A percentile compares a stretch with the other conserved stretches of the same genome.
These are phyloP conservation scores for Pristis pectinata DNA, from an alignment of 2,797 vertebrate genomes.

Conservation along the genomic window DNA sequence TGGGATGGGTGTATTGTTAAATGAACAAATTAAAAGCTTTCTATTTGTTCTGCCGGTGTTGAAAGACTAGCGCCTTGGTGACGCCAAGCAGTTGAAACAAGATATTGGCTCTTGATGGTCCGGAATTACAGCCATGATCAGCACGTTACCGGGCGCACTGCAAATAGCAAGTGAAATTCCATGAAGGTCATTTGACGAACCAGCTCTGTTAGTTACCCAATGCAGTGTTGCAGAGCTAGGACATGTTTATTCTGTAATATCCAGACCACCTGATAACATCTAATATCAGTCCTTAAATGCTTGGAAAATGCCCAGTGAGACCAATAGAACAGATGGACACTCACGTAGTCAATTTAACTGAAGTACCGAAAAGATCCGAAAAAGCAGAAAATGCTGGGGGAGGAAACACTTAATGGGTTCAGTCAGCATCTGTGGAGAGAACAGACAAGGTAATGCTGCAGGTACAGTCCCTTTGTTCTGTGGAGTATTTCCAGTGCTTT, in stretches of 20 bases:
- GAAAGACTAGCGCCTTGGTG: not conserved
- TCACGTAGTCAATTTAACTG: too few species aligned
- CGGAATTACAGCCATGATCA: conserved; percentile 20
- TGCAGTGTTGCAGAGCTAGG: not conserved
- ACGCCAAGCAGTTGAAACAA: not conserved
- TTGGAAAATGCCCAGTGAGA: not conserved
- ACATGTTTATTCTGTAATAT: not conserved
- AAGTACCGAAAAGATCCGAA: not conserved
- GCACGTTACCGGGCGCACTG: not conserved
- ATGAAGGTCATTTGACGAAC: not conserved
- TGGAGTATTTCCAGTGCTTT: not conserved
- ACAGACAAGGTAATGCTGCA: not conserved
- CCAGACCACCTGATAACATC: not conserved
- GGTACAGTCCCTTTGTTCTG: too few species aligned
- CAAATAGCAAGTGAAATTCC: conserved; percentile 23
- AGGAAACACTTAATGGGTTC: not conserved
- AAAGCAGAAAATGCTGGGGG: not conserved
- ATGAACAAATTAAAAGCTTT: not conserved
- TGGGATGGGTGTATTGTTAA: not conserved
- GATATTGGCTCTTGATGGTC: not conserved
- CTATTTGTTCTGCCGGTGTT: not conserved
- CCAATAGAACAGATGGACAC: not conserved
- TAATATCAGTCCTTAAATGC: not conserved
- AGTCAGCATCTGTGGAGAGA: not conserved
- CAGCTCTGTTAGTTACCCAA: not conserved